Percentiles rank a stretch among this genome's conserved stretches.
These are phyloP conservation scores for Gastrophryne carolinensis DNA, from an alignment of 2,797 vertebrate genomes.

Conservation along the genomic window DNA sequence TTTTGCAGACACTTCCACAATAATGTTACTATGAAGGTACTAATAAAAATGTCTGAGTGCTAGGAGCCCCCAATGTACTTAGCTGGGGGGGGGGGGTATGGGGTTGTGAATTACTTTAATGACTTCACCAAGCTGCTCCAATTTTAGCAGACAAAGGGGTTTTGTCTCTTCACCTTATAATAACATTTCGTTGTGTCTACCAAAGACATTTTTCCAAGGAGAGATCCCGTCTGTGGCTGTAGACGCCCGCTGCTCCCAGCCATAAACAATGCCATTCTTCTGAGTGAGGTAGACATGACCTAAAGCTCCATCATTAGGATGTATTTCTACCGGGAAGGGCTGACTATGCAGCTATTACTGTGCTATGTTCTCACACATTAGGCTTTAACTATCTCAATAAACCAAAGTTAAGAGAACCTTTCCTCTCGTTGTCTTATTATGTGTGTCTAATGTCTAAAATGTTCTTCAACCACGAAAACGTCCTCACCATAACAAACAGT, in stretches of 20 bases:
- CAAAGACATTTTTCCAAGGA: constrained; percentile 29
- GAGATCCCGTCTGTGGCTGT: constrained; percentile 6
- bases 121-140: background rate
- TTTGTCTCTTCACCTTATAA: constrained; percentile 26
- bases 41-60: background rate
- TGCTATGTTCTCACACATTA: constrained; percentile 13
- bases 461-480: too few species aligned
- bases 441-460: background rate
- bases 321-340: constrained; percentile 23
- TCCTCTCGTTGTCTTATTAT: background rate
- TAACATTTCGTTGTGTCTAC: constrained; percentile 28
- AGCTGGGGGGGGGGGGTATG: background rate
- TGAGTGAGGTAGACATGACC: constrained; percentile 10
- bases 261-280: background rate
- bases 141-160: constrained; percentile 13
- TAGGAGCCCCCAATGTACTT: background rate
- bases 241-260: constrained; percentile 3
- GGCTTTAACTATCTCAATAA: constrained; percentile 28
- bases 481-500: too few species aligned
- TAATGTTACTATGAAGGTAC: background rate
- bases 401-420: background rate
- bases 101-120: background rate
- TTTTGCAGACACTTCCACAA: constrained; percentile 1
- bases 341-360: constrained; percentile 32
- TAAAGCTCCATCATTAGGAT: background rate